phyloP scores from a whole-genome alignment of 1,140 invertebrate species.

The Asobara japonica region DNA sequence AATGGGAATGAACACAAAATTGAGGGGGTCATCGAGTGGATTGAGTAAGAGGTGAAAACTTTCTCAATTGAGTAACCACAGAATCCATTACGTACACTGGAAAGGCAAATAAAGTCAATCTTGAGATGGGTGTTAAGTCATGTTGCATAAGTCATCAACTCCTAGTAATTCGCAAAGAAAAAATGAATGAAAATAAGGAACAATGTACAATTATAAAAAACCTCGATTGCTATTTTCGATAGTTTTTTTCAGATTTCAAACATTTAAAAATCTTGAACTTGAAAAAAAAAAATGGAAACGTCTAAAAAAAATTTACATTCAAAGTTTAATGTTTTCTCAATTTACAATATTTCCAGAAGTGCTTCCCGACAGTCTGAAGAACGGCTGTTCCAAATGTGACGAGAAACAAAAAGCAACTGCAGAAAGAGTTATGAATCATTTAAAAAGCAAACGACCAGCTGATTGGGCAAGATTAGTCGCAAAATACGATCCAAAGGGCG shows the following conservation, averaged over 20 bases:
- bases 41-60: background rate
- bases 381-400: slow-evolving; percentile 59
- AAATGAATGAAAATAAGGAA: too few species aligned
- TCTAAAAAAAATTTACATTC: background rate
- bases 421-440: slow-evolving; percentile 60
- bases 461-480: slow-evolving; percentile 60
- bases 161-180: too few species aligned
- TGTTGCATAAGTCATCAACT: background rate
- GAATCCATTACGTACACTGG: background rate
- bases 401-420: slow-evolving; percentile 58
- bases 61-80: background rate
- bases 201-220: too few species aligned
- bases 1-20: background rate
- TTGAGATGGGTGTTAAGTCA: background rate
- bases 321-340: slow-evolving; percentile 11
- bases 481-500: slow-evolving; percentile 63
- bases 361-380: slow-evolving; percentile 59
- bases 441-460: slow-evolving; percentile 51
- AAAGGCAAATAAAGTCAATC: background rate
- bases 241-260: too few species aligned
- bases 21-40: background rate
- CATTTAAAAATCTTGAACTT: background rate
- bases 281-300: background rate
- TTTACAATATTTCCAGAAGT: slow-evolving; percentile 50
- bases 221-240: too few species aligned